Percentiles rank a stretch among this genome's conserved stretches.
These are phyloP conservation scores for Spialia ferax DNA, from an alignment of 2,888 invertebrate genomes.

Conservation along the genomic window DNA sequence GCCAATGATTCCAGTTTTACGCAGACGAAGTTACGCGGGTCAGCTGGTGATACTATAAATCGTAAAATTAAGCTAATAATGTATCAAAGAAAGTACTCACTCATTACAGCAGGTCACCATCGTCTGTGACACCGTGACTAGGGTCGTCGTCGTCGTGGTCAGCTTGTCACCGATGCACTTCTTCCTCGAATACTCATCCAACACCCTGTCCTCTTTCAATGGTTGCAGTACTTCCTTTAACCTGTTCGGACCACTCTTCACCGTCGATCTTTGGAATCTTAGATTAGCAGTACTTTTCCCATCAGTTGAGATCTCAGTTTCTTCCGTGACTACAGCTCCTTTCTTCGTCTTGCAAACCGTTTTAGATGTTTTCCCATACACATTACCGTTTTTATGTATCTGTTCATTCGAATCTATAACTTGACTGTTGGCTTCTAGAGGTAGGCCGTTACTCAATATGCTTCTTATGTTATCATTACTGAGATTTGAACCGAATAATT, in stretches of 20 bases:
- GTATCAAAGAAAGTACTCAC: constrained; percentile 64
- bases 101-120: constrained; percentile 81
- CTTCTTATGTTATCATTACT: constrained; percentile 73
- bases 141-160: constrained; percentile 76
- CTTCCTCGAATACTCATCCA: constrained; percentile 68
- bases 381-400: constrained; percentile 71
- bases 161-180: constrained; percentile 76
- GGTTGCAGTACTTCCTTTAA: constrained; percentile 73
- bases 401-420: constrained; percentile 74
- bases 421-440: constrained; percentile 63
- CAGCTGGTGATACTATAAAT: background rate
- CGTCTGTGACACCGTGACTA: constrained; percentile 80
- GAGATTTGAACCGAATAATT: constrained; percentile 65
- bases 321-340: constrained; percentile 78
- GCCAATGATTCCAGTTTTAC: too few relatives aligned
- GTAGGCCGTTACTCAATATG: constrained; percentile 78
- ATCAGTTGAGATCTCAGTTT: constrained; percentile 77
- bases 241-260: constrained; percentile 74
- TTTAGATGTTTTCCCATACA: constrained; percentile 74
- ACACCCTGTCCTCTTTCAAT: constrained; percentile 69
- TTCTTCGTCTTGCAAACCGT: constrained; percentile 74
- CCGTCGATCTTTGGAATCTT: constrained; percentile 75
- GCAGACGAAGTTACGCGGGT: too few relatives aligned
- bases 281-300: constrained; percentile 74
- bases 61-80: background rate